These are phyloP conservation scores for Brachyhypopomus occidentalis DNA, from an alignment of 2,113 vertebrate genomes.

Conservation along the genomic window DNA sequence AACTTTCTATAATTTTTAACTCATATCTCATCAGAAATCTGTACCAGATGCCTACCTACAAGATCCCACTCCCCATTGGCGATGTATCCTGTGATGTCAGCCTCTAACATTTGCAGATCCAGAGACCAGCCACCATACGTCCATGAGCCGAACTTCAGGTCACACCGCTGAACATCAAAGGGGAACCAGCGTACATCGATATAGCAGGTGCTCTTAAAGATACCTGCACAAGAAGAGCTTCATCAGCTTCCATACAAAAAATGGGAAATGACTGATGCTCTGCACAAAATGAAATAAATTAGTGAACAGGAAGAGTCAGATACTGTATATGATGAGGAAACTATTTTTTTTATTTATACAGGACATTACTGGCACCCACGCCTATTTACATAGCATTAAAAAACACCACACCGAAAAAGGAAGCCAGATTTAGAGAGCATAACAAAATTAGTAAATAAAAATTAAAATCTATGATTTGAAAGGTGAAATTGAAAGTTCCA, in stretches of 20 bases:
- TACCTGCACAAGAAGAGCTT: constrained; percentile 54
- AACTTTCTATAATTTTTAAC: no score
- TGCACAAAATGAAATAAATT: neutral
- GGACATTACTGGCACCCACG: no score
- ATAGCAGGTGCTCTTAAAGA: constrained; percentile 73
- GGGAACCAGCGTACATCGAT: constrained; percentile 77
- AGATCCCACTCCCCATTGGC: constrained; percentile 75
- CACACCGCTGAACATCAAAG: constrained; percentile 72
- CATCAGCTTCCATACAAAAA: neutral
- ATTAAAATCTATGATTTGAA: no score
- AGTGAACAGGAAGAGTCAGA: neutral
- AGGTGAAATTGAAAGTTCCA: no score
- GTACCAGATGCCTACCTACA: constrained; percentile 59
- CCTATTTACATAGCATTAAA: no score
- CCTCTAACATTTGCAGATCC: constrained; percentile 72
- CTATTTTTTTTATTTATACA: no score
- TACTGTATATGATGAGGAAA: no score
- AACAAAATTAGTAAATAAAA: no score
- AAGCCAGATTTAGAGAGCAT: no score
- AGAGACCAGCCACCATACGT: constrained; percentile 73
- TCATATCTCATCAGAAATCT: neutral
- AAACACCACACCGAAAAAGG: no score
- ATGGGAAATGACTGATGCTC: neutral
- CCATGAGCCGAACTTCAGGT: constrained; percentile 75
- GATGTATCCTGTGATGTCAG: constrained; percentile 69